Evolutionary conservation across 2,113 vertebrate genomes (phyloP).

Genomic region (Thalassoma bifasciatum): DNA sequence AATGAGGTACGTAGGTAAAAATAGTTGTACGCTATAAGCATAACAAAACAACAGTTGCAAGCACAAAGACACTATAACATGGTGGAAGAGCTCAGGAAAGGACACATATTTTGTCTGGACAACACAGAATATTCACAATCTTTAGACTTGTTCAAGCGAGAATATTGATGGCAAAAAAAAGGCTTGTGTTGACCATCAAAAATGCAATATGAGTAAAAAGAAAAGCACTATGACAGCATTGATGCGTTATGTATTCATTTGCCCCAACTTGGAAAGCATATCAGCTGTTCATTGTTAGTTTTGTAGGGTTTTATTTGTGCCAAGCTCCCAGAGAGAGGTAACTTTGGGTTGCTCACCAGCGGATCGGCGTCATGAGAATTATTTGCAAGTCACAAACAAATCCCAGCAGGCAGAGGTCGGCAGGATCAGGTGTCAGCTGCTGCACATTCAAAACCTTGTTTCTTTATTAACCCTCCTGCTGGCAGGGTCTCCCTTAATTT

Average conservation of each 20-base stretch:
- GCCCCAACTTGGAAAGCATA: background rate
- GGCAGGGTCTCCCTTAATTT: background rate
- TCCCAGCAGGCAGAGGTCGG: slow-evolving; percentile 10
- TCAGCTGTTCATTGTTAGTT: background rate
- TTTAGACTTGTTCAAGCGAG: background rate
- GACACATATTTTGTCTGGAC: background rate
- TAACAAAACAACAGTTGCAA: background rate
- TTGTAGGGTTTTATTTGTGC: slow-evolving; percentile 16
- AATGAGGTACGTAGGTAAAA: background rate
- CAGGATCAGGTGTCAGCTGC: slow-evolving; percentile 43
- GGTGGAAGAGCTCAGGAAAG: background rate
- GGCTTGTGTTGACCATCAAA: background rate
- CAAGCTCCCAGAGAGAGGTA: slow-evolving; percentile 17
- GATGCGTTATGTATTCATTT: slow-evolving; percentile 17
- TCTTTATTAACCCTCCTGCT: slow-evolving; percentile 10
- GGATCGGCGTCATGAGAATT: slow-evolving; percentile 39
- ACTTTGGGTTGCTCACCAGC: slow-evolving; percentile 25
- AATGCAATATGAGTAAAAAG: background rate
- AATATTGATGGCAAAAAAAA: no score
- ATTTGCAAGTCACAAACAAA: slow-evolving; percentile 38
- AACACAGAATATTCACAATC: background rate
- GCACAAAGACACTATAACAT: background rate
- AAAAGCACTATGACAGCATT: background rate
- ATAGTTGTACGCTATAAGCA: background rate
- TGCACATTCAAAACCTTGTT: slow-evolving; percentile 29